Evolutionary conservation across 2,888 invertebrate genomes (phyloP).

Genomic region (Hyppa rectilinea): DNA sequence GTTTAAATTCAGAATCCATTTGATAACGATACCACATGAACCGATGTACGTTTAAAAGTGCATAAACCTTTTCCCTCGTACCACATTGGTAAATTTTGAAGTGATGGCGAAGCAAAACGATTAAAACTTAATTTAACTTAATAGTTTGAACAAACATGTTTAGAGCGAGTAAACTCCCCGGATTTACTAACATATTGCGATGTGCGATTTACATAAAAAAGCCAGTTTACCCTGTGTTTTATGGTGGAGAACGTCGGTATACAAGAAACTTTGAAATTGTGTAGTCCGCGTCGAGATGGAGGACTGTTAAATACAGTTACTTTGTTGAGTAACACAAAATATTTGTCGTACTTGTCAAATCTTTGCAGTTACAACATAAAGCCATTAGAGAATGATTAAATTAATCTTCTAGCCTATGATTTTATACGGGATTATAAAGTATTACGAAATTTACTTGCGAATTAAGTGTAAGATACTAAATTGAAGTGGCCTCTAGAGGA

Average conservation of each 20-base stretch:
- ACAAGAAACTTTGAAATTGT: conserved; percentile 44
- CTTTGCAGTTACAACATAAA: conserved; percentile 35
- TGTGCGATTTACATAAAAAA: conserved; percentile 49
- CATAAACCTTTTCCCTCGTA: conserved; percentile 20
- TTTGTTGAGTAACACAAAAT: conserved; percentile 43
- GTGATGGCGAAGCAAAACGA: conserved; percentile 39
- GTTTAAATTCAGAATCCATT: conserved; percentile 23
- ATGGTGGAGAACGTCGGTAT: conserved; percentile 2
- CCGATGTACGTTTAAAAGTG: conserved; percentile 13
- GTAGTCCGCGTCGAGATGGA: conserved; percentile 7
- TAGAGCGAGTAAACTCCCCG: conserved; percentile 23
- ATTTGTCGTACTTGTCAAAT: conserved; percentile 44
- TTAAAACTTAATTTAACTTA: conserved; percentile 53
- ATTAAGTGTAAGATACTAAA: conserved; percentile 24
- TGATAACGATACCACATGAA: conserved; percentile 6
- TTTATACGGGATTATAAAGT: conserved; percentile 32
- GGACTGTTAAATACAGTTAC: conserved; percentile 43
- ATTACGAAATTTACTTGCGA: conserved; percentile 32
- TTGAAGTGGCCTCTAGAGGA: conserved; percentile 31
- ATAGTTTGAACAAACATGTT: conserved; percentile 43
- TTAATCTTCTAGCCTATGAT: conserved; percentile 41
- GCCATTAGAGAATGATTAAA: conserved; percentile 37
- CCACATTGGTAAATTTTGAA: conserved; percentile 17
- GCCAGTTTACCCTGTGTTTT: conserved; percentile 17
- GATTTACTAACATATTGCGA: conserved; percentile 40